Base-by-base conservation (phyloP, 2,888 invertebrate genomes). In the Podabrus alpinus region DNA sequence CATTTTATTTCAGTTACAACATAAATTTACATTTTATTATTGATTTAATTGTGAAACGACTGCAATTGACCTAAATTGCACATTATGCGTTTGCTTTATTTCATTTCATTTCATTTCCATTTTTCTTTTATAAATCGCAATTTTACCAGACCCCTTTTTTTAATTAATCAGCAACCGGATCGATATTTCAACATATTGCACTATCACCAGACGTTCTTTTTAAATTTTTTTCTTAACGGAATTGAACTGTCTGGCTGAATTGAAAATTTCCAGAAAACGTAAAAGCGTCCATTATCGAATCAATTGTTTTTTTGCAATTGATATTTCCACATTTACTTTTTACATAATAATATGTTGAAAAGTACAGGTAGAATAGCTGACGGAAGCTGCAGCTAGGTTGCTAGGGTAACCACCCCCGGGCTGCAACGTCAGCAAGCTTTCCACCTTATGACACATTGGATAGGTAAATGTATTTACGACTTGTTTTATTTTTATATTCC, bases 351-450 rank as follows among this genome's bases (percentile, higher is more conserved):
- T n/a, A 76, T 71, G 73, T 71, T 71, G 24, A 19, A 64, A 68
- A 73, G 62, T 73, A 73, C 76, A 76, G 73, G 76, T 76, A 59
- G 45, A 72, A 75, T 67, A 29, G 69, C 66, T 73, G 71, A 68
- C 69, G 75, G 72, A 77, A 72, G 77, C 75, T 78, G 77, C 77
- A 77, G 71, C 77, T 45, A 67, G 77, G 78, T 78, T 78, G 78
- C 78, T 73, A 77, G 73, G 77, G 78, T 73, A 77, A 78, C 76
- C 78, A 69, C 73, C 77, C 77, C 78, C 77, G 78, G 78, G 78
- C 76, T 74, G 71, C 78, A 73, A 69, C 71, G 71, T 77, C 72
- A 73, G 74, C 75, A 71, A 75, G 59, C 73, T 76, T 74, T 70
- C 71, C 69, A 67, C 77, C 75, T 73, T 73, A 73, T 75, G 77